phyloP scores from a whole-genome alignment of 2,113 vertebrate species.

The Otolemur garnettii region DNA sequence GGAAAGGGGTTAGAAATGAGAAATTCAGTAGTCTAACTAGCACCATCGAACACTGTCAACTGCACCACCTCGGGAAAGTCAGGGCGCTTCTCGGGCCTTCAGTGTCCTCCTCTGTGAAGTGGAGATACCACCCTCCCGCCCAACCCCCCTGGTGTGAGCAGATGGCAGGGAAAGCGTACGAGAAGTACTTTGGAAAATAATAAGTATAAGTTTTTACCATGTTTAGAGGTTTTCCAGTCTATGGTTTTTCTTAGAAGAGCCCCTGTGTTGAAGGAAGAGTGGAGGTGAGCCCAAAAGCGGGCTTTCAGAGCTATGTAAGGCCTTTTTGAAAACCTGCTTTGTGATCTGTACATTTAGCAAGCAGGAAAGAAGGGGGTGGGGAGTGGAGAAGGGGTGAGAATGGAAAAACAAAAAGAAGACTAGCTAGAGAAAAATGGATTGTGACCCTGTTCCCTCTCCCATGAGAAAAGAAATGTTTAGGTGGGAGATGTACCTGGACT shows the following conservation, averaged over 20 bases:
- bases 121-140: not conserved
- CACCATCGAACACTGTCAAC: not conserved
- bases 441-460: not conserved
- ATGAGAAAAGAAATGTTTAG: too few species aligned
- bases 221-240: slow-evolving; percentile 34
- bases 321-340: slow-evolving; percentile 33
- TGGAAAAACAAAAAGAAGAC: not conserved
- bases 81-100: not conserved
- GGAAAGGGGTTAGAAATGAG: not conserved
- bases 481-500: too few species aligned
- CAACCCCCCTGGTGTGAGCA: not conserved
- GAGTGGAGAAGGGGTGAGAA: not conserved
- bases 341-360: not conserved
- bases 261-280: not conserved
- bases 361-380: not conserved
- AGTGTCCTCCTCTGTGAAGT: not conserved
- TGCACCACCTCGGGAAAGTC: not conserved
- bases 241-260: not conserved
- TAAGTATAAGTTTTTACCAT: not conserved
- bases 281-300: not conserved
- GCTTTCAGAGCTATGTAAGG: slow-evolving; percentile 9
- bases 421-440: not conserved
- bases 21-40: not conserved
- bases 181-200: not conserved
- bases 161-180: not conserved